phyloP scores from a whole-genome alignment of 2,113 vertebrate species.

The Seriola rivoliana region DNA sequence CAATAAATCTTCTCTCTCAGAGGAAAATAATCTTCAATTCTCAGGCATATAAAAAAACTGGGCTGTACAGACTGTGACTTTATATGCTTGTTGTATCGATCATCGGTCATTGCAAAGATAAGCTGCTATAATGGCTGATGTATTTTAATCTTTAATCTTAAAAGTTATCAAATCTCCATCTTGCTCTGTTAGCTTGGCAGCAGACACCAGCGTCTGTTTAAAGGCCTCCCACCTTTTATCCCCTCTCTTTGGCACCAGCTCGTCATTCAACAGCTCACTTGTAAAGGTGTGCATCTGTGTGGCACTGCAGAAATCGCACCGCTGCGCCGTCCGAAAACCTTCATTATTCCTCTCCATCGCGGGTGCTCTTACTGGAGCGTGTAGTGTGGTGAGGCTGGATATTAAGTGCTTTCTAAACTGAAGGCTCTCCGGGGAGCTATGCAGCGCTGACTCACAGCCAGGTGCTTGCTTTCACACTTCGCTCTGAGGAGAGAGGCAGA shows the following conservation, averaged over 20 bases:
- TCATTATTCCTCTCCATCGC: conserved; percentile 64
- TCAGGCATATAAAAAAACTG: not conserved
- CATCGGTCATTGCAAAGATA: not conserved
- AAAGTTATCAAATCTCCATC: conserved; percentile 4
- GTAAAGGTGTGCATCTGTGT: conserved; percentile 55
- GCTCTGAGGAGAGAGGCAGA: conserved; percentile 73
- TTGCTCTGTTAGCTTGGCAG: conserved; percentile 11
- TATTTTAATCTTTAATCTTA: not conserved
- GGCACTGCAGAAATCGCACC: conserved; percentile 34
- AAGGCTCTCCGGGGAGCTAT: conserved; percentile 73
- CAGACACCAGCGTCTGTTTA: not conserved
- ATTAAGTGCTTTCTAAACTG: conserved; percentile 79
- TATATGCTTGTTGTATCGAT: not conserved
- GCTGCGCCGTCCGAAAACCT: conserved; percentile 54
- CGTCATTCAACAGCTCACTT: conserved; percentile 38
- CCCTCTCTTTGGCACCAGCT: conserved; percentile 2
- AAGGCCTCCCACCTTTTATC: not conserved
- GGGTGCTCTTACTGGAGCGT: conserved; percentile 61
- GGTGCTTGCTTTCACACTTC: conserved; percentile 73
- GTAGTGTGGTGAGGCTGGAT: conserved; percentile 57
- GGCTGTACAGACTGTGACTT: not conserved
- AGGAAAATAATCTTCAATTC: not conserved
- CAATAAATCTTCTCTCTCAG: not conserved
- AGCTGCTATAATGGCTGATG: not conserved
- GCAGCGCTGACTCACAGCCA: conserved; percentile 79